Base-by-base conservation (phyloP, 2,888 invertebrate species). In the Mellilla xanthometata region DNA sequence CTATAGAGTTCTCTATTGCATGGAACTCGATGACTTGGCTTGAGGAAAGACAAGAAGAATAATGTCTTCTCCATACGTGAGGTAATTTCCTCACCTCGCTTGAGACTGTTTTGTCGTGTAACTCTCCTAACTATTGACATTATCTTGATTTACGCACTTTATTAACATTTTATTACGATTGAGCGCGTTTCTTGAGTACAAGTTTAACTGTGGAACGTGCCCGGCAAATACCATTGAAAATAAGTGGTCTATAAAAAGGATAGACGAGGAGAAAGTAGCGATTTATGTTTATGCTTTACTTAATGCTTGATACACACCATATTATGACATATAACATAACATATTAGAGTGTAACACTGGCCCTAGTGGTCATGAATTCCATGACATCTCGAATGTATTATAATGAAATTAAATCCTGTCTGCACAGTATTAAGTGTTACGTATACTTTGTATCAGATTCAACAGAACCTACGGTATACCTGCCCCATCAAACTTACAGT, bases 141-240 rank as follows among this genome's bases (percentile, higher is more conserved):
- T 84, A 86, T 85, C 85, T 85, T 86, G 85, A 86, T 86, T 84
- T 86, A 86, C 77, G 71, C 68, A 68, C 76, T 81, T 84, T 83
- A 84, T 84, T 82, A 82, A 81, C 81, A 86, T 85, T 86, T 83
- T 85, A 85, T 82, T 81, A 70, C 68, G 72, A 76, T 69, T 71
- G 72, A 76, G 72, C 62, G 70, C 68, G 66, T 80, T 74, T 70
- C 64, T 63, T 73, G 66, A 70, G 62, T 66, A 71, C 58, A 35
- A 12, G 24, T 11, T 36, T 28, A 27, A 22, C 28, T 12, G 28
- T 28, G 30, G 26, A 35, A 35, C 34, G 26, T 40, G 27, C 23
- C 28, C 47, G 26, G 40, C 49, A 44, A 54, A 46, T 40, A 27
- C 36, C 35, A 36, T 46, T 46, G 13, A 39, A 45, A 45, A 33